These are phyloP conservation scores for Riparia riparia DNA, from an alignment of 2,113 vertebrate species.

Conservation along the genomic window DNA sequence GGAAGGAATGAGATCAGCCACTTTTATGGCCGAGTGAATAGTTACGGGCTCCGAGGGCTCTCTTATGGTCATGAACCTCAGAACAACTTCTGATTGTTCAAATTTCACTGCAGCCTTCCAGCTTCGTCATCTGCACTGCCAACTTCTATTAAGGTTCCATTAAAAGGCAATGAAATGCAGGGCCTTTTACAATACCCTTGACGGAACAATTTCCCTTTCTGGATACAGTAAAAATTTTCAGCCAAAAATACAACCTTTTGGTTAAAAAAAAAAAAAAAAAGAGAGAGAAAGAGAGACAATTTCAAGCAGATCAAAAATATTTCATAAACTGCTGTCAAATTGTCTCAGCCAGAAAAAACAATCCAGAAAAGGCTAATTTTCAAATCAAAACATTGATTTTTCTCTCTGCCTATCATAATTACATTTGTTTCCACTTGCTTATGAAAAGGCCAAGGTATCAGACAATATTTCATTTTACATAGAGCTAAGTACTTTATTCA, in stretches of 20 bases:
- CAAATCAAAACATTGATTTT: constrained; percentile 30
- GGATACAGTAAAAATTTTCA: constrained; percentile 11
- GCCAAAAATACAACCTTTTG: constrained; percentile 13
- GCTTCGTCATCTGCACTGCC: constrained; percentile 45
- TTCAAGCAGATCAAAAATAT: constrained; percentile 17
- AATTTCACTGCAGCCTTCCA: constrained; percentile 59
- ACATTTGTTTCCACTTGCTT: constrained; percentile 16
- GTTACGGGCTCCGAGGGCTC: neutral
- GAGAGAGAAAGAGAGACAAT: neutral
- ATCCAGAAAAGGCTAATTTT: constrained; percentile 2
- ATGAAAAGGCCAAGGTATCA: neutral
- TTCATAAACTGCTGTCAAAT: neutral
- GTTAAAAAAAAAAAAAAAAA: neutral
- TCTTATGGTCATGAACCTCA: constrained; percentile 36
- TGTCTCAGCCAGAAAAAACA: constrained; percentile 21
- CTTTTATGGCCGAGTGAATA: neutral
- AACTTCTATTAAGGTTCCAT: constrained; percentile 60
- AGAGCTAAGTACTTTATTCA: neutral
- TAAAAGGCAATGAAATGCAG: constrained; percentile 63
- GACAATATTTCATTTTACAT: neutral
- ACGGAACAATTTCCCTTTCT: constrained; percentile 50
- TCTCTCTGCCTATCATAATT: neutral
- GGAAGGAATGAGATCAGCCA: constrained; percentile 44
- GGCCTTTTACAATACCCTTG: constrained; percentile 60
- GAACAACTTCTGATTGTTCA: constrained; percentile 58